phyloP scores from a whole-genome alignment of 2,113 vertebrate genomes.

The Salvelinus sp. region DNA sequence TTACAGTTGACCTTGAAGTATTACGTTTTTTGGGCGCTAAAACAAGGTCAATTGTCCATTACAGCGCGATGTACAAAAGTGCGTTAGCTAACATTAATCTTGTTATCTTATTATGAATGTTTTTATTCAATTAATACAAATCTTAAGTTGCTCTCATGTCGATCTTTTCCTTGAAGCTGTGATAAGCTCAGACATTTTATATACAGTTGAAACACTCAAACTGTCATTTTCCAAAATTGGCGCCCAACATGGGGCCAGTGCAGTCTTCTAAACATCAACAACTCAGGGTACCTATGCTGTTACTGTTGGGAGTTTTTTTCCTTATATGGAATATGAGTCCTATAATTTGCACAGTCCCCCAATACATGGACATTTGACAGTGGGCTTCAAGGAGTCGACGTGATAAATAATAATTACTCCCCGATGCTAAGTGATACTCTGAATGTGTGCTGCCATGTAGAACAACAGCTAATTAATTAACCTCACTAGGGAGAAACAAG shows the following conservation, averaged over 20 bases:
- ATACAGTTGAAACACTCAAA: neutral
- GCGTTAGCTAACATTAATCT: neutral
- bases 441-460: slow-evolving; percentile 35
- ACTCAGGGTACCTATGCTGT: neutral
- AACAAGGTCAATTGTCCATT: too few relatives aligned
- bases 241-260: too few relatives aligned
- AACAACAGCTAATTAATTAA: slow-evolving; percentile 47
- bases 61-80: too few relatives aligned
- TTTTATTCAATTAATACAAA: neutral
- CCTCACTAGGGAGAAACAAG: slow-evolving; percentile 32
- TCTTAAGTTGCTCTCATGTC: neutral
- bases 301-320: neutral
- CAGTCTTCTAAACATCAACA: too few relatives aligned
- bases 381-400: slow-evolving; percentile 5
- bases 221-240: too few relatives aligned
- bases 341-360: neutral
- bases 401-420: slow-evolving; percentile 35
- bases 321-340: neutral
- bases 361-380: neutral
- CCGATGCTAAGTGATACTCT: slow-evolving; percentile 36
- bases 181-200: neutral
- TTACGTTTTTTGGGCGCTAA: too few relatives aligned
- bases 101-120: neutral
- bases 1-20: too few relatives aligned
- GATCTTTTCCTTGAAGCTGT: neutral